A percentile compares a stretch with the other conserved stretches of the same genome.
Conservation (phyloP, 2,888 invertebrate genomes). For the Fabriciana adippe region DNA sequence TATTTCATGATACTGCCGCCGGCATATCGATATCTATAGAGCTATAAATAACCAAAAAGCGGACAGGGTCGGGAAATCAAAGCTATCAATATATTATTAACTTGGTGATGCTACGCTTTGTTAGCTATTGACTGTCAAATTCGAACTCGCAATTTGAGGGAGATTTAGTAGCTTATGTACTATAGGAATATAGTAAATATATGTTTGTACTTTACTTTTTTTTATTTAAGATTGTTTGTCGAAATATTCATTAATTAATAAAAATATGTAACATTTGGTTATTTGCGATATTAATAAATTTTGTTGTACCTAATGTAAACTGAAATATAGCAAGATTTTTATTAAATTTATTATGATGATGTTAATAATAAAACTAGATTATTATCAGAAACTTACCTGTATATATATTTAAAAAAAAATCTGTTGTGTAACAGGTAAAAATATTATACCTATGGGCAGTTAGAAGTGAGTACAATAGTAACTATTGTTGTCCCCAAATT, state of each 20-base stretch:
- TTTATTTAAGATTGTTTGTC: no score
- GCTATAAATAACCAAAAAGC: constrained; percentile 78
- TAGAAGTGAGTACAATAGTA: constrained; percentile 41
- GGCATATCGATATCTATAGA: constrained; percentile 72
- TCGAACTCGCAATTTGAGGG: not conserved
- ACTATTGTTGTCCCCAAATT: constrained; percentile 49
- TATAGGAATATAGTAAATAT: not conserved
- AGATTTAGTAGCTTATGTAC: not conserved
- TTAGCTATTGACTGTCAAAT: constrained; percentile 26
- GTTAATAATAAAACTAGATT: no score
- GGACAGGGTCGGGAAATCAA: constrained; percentile 61
- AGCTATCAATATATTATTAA: constrained; percentile 80
- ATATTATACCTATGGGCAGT: constrained; percentile 22
- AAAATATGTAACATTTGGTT: no score
- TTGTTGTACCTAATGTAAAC: no score
- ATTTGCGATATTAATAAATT: no score
- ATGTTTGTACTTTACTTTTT: no score
- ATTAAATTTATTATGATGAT: not conserved
- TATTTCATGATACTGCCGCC: constrained; percentile 79
- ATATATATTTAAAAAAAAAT: no score
- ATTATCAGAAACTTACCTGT: no score
- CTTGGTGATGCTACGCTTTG: constrained; percentile 41
- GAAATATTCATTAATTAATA: no score
- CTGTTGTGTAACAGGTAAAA: no score
- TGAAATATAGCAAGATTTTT: not conserved